Evolutionary conservation across 2,113 vertebrate species (phyloP), one percentile per base, ranked within the genome.

Genomic region (Melierax canorus): DNA sequence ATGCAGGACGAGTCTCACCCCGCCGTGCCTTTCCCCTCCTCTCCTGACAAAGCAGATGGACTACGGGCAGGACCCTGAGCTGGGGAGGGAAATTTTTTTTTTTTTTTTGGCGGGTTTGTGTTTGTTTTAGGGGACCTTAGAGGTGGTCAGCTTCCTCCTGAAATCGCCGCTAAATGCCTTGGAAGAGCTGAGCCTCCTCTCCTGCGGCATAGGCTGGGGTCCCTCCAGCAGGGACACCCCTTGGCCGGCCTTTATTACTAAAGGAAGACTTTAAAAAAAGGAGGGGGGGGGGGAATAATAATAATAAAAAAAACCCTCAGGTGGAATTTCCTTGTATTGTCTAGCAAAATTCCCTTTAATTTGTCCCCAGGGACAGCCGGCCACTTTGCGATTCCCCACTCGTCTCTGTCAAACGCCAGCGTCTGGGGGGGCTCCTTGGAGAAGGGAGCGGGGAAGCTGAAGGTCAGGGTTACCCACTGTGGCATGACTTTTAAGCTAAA

Each of bases 401-500:
- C 32, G 9, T 45, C 83, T 76, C 78, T 85, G 96, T 88, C 90
- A 76, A 63, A 63, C 59, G 34, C 95, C 97, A 97, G 60, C 95
- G 92, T 86, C 96, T 91, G 80, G 38, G 34, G 91, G 84, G 86
- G 97, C 64, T 98, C 97, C 97, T 96, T 32, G 91, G 97, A 95
- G 98, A 94, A 90, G 92, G 14, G 90, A 92, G 64, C 38, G 96
- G 97, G 97, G 66, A 94, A 86, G 92, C 97, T 96, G 98, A 98
- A 98, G 98, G 98, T 98, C 98, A 98, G 98, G 97, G 98, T 97
- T 98, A 98, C 98, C 97, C 98, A 97, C 98, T 98, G 98, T 91
- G 97, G 98, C 97, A 97, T 98, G 98, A 98, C 98, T 99, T 98
- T 98, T 97, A 98, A 98, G 97, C 98, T 98, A 98, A 98, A 98